Conservation (phyloP, 2,113 vertebrate species). For the Festucalex cinctus region DNA sequence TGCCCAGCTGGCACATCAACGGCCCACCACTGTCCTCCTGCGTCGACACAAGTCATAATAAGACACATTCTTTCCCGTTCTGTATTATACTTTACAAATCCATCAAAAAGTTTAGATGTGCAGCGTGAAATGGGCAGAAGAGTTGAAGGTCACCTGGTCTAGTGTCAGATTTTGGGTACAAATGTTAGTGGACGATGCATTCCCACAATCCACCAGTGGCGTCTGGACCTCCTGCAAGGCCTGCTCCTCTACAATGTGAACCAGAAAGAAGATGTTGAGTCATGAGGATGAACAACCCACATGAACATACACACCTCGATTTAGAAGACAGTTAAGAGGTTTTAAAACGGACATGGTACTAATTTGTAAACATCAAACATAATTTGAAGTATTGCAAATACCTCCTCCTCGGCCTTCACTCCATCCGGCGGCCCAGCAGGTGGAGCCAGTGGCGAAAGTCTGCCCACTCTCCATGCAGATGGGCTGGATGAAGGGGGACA, state of each 20-base stretch:
- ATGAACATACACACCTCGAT: background rate
- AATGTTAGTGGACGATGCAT: background rate
- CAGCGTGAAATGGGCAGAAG: background rate
- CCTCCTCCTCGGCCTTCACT: conserved; percentile 46
- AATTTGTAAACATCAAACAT: background rate
- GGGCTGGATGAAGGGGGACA: conserved; percentile 69
- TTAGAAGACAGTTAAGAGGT: no score
- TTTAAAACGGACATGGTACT: no score
- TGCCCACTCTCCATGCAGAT: conserved; percentile 70
- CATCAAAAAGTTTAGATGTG: background rate
- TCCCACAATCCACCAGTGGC: conserved; percentile 28
- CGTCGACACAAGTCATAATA: background rate
- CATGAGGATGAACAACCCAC: background rate
- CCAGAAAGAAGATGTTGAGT: background rate
- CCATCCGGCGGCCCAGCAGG: conserved; percentile 78
- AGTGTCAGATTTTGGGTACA: conserved; percentile 39
- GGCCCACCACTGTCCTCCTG: conserved; percentile 51
- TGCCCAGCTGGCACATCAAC: conserved; percentile 42
- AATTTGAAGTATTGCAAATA: conserved; percentile 24
- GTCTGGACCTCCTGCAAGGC: conserved; percentile 51
- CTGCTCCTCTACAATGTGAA: conserved; percentile 27
- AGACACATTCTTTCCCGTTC: no score
- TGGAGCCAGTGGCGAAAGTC: conserved; percentile 62
- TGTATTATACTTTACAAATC: no score
- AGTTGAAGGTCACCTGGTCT: conserved; percentile 33